These are phyloP conservation scores for Tribolium madens DNA, from an alignment of 1,140 invertebrate species.

Conservation along the genomic window DNA sequence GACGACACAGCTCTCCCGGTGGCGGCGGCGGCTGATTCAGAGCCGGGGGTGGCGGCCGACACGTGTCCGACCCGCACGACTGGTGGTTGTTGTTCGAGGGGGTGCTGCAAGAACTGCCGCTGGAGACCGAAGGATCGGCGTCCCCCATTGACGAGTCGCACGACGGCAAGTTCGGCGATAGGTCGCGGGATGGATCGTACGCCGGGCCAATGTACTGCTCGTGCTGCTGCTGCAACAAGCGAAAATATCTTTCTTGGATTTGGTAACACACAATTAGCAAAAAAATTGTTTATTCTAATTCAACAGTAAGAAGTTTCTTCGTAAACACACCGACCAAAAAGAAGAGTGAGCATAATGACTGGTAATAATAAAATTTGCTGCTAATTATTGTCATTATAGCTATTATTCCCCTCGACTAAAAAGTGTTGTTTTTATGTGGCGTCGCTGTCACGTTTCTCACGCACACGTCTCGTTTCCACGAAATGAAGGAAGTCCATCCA, in stretches of 20 bases:
- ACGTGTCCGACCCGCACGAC: slow-evolving; percentile 62
- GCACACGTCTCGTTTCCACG: not conserved
- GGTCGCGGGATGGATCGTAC: slow-evolving; percentile 77
- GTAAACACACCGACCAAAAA: slow-evolving; percentile 3
- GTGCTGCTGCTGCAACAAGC: slow-evolving; percentile 71
- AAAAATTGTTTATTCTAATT: too few relatives aligned
- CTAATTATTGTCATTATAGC: slow-evolving; percentile 13
- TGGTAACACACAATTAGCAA: too few relatives aligned
- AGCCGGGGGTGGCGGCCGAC: slow-evolving; percentile 56
- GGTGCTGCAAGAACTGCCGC: slow-evolving; percentile 67
- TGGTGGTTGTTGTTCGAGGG: slow-evolving; percentile 64
- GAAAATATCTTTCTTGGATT: too few relatives aligned
- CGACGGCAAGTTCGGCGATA: slow-evolving; percentile 78
- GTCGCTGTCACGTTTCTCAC: not conserved
- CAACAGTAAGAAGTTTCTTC: too few relatives aligned
- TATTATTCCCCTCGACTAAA: slow-evolving; percentile 5
- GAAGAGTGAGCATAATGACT: slow-evolving; percentile 2
- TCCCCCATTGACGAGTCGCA: slow-evolving; percentile 72
- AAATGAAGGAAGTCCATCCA: slow-evolving; percentile 37
- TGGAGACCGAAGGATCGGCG: slow-evolving; percentile 69
- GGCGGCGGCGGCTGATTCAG: slow-evolving; percentile 58
- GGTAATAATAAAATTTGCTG: slow-evolving; percentile 17
- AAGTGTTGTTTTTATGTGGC: too few relatives aligned
- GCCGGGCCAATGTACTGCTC: slow-evolving; percentile 74
- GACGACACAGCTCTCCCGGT: slow-evolving; percentile 58